Base-by-base conservation (phyloP, 2,888 invertebrate genomes). In the Hemithea aestivaria region DNA sequence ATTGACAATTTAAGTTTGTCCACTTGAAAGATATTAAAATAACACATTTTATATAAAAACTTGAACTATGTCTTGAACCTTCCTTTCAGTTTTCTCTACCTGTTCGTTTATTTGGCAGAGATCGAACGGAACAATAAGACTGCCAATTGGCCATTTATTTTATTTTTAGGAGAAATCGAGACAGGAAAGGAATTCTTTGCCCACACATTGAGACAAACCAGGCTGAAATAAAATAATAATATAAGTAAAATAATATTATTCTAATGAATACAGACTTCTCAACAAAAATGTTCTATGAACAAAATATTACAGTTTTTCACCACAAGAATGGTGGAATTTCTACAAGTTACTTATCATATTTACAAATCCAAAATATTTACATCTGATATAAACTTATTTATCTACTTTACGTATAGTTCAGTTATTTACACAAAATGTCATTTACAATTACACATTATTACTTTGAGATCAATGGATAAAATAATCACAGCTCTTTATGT, bases 351-450 rank as follows among this genome's bases (percentile, higher is more conserved):
- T 39, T 41, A 56, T 56, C 55, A 62, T 76, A 80, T 81, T 63
- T 81, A 81, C 80, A 81, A 67, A 68, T 73, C 60, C 55, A 69
- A 75, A 78, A 71, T 83, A 82, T 83, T 68, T 84, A 83, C 83
- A 82, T 66, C 25, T 77, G 80, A 78, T 79, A 77, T 77, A 72
- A 75, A 71, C 62, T 58, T 67, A 42, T 66, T 64, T 68, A 34
- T 50, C 71, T 76, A 74, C 59, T 35, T 73, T 70, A 73, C 72
- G 73, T 74, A 73, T 72, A 64, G 59, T 42, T 56, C 59, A 61
- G 52, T 59, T 78, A 78, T 77, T 56, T 78, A 76, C 76, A 78
- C 60, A 59, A 51, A 53, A 54, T 57, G 55, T 48, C 56, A 65
- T 66, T 63, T 70, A 72, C 67, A 70, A 40, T 57, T 57, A 58